Base-by-base conservation (phyloP, 2,888 invertebrate species). In the Callimorpha dominula region DNA sequence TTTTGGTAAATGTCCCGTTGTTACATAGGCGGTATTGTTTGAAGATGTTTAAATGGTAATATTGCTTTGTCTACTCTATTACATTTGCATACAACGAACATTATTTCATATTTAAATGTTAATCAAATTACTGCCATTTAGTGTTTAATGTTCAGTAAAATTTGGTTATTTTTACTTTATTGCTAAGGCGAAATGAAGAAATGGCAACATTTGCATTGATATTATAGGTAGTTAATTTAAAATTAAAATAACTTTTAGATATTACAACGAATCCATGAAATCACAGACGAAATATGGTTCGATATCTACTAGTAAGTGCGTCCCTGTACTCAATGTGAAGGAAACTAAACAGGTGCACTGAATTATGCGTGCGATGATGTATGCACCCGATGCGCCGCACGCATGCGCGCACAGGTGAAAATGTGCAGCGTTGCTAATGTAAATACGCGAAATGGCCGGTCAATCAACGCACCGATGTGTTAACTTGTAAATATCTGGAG, bases 271-370 rank as follows among this genome's bases (percentile, higher is more conserved):
- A 68, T 57, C 11, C 8, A 60, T 7, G 3, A 46, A 17, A 68
- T 68, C 4, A 20, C 42, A 8, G 40, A 50, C 40, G 5, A 54
- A n/a, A 57, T 43, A 57, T 50, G 17, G n/a, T 68, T 43, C 7
- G 5, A 57, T 68, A 12, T 52, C 0, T 60, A 17, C 5, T 17
- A 12, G 9, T 6, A 69, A 84, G 60, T 85, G 11, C 80, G 74
- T 50, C 74, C 73, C 85, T 83, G 85, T 50, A 15, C 9, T n/a
- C 69, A 69, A 69, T 66, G 74, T 73, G 78, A 81, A 82, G 82
- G 86, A 86, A 79, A 85, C 82, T 80, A 85, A 86, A 78, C 86
- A 86, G 86, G 85, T 86, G 86, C 78, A 74, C 73, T 84, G 84
- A 84, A 76, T 79, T 78, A 80, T 78, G 78, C 76, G 78, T 78